Conservation (phyloP, 2,797 vertebrate species). For the Siniperca scherzeri region DNA sequence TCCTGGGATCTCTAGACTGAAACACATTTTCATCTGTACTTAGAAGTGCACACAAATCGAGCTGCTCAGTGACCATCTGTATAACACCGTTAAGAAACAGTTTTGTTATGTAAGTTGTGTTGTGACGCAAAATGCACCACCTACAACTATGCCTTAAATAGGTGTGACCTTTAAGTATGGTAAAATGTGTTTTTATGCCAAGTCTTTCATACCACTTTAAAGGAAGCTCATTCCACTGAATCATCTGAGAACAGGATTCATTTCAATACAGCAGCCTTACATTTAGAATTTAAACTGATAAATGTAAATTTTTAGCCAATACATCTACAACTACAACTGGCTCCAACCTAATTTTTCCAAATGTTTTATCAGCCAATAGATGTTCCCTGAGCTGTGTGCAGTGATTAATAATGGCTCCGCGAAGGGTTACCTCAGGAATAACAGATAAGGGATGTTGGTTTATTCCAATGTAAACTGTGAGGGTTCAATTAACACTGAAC, state of each 20-base stretch:
- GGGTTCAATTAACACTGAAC: slow-evolving; percentile 73
- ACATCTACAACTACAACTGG: slow-evolving; percentile 12
- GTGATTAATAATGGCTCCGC: slow-evolving; percentile 64
- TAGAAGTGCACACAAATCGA: neutral
- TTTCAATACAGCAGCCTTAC: slow-evolving; percentile 17
- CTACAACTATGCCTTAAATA: slow-evolving; percentile 43
- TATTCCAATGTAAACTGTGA: slow-evolving; percentile 65
- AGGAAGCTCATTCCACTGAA: slow-evolving; percentile 14
- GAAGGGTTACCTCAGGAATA: slow-evolving; percentile 63
- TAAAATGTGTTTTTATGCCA: slow-evolving; percentile 35
- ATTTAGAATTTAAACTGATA: slow-evolving; percentile 16
- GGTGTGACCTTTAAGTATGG: slow-evolving; percentile 48
- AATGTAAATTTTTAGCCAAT: slow-evolving; percentile 15
- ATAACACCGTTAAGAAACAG: slow-evolving; percentile 4
- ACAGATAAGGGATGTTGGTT: slow-evolving; percentile 63
- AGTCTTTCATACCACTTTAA: slow-evolving; percentile 29
- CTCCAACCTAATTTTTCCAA: slow-evolving; percentile 41
- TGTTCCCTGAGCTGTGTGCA: slow-evolving; percentile 50
- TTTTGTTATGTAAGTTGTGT: slow-evolving; percentile 25
- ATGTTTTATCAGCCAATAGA: slow-evolving; percentile 54
- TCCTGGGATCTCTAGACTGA: slow-evolving; percentile 30
- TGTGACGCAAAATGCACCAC: slow-evolving; percentile 7
- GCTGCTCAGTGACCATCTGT: slow-evolving; percentile 14
- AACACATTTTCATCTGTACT: slow-evolving; percentile 19
- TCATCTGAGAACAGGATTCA: slow-evolving; percentile 8